Conservation (phyloP, 2,113 vertebrate genomes). For the Clarias magur region DNA sequence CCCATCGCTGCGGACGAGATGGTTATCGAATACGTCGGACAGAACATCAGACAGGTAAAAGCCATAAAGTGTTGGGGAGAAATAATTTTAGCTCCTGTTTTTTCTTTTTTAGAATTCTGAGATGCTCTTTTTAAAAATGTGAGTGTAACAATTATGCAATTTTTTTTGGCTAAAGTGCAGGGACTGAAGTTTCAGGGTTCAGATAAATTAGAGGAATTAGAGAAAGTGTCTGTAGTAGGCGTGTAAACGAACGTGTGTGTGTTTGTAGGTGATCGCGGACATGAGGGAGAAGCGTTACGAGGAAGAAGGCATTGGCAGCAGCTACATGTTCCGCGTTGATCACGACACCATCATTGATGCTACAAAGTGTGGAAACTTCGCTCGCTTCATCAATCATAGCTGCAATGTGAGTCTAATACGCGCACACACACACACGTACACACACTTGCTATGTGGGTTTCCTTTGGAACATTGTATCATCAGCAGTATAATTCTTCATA, state of each 20-base stretch:
- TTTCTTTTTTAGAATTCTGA: neutral
- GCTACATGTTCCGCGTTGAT: conserved; percentile 99
- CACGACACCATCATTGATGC: conserved; percentile 99
- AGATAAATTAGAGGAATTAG: neutral
- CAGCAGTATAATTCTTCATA: neutral
- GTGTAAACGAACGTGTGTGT: neutral
- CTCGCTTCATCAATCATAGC: conserved; percentile 98
- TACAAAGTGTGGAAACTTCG: conserved; percentile 97
- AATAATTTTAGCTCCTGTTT: neutral
- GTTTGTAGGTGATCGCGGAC: conserved; percentile 91
- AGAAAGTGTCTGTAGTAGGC: neutral
- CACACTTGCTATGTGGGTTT: neutral
- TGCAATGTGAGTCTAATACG: conserved; percentile 87
- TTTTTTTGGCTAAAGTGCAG: neutral
- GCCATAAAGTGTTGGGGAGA: neutral
- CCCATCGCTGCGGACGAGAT: conserved; percentile 98
- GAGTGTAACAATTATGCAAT: neutral
- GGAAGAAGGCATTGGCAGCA: conserved; percentile 97
- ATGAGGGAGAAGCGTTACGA: conserved; percentile 98
- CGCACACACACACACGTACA: neutral
- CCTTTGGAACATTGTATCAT: neutral
- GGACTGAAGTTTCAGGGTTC: neutral
- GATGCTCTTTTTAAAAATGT: neutral
- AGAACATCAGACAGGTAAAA: conserved; percentile 96
- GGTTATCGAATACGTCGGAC: conserved; percentile 98